Evolutionary conservation across 2,113 vertebrate genomes (phyloP).

Genomic region (Ovis canadensis): DNA sequence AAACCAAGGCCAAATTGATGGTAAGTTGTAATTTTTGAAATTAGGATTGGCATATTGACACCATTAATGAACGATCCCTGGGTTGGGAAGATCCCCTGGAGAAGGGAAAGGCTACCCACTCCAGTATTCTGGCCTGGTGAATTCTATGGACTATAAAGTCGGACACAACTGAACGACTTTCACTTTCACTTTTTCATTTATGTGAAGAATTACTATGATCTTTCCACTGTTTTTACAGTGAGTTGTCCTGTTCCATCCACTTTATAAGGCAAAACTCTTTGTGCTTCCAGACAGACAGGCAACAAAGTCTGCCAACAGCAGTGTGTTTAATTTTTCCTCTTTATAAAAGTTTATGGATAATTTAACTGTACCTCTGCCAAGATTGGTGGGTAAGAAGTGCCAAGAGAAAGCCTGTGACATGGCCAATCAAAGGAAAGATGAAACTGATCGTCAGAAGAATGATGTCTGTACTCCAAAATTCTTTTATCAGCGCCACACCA

Average conservation of each 20-base stretch:
- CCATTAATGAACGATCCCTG: neutral
- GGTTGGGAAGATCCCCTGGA: neutral
- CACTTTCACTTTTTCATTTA: neutral
- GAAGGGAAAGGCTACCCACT: neutral
- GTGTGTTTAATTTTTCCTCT: neutral
- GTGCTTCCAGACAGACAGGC: neutral
- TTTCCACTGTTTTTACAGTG: neutral
- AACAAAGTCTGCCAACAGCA: neutral
- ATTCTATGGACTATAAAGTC: neutral
- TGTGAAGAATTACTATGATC: neutral
- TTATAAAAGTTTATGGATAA: neutral
- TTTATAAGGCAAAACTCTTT: neutral
- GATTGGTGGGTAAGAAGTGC: slow-evolving; percentile 72
- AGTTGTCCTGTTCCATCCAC: neutral
- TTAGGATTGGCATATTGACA: neutral
- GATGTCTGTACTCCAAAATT: slow-evolving; percentile 68
- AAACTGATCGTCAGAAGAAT: slow-evolving; percentile 71
- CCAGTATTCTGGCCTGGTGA: neutral
- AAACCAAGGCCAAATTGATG: neutral
- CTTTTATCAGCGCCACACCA: slow-evolving; percentile 65
- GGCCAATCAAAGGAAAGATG: slow-evolving; percentile 75
- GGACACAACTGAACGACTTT: neutral
- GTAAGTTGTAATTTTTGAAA: neutral
- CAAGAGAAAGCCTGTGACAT: slow-evolving; percentile 70
- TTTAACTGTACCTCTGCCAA: slow-evolving; percentile 74